Evolutionary conservation across 2,797 vertebrate genomes (phyloP).

Genomic region (Poeciliopsis paucimaculata): DNA sequence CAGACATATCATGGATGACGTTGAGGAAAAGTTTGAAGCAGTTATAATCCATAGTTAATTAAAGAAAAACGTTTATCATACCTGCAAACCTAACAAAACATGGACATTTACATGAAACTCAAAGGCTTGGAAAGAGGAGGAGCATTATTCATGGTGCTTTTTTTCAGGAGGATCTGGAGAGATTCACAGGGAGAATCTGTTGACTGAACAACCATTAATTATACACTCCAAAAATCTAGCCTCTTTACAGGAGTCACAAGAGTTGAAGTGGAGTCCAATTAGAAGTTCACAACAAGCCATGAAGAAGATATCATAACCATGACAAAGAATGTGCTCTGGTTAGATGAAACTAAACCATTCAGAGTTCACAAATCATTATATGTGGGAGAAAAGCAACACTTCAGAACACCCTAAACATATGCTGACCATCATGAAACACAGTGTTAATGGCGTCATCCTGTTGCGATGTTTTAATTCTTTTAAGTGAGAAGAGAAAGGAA

Average conservation of each 20-base stretch:
- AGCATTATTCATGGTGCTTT: background rate
- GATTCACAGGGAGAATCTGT: background rate
- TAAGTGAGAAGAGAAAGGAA: background rate
- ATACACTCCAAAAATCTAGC: background rate
- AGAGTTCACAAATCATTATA: background rate
- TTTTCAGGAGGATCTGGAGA: background rate
- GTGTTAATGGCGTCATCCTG: background rate
- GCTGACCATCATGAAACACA: background rate
- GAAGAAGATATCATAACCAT: background rate
- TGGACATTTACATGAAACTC: background rate
- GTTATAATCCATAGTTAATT: background rate
- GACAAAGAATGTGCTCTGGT: background rate
- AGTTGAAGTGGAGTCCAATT: background rate
- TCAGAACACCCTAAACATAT: background rate
- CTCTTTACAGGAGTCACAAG: background rate
- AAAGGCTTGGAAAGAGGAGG: background rate
- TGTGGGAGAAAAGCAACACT: background rate
- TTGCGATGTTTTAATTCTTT: background rate
- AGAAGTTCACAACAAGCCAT: background rate
- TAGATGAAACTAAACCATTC: background rate
- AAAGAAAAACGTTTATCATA: background rate
- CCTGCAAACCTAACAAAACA: background rate
- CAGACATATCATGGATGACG: background rate
- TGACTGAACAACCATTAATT: background rate
- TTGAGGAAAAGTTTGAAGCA: background rate